Percentiles rank a stretch among this genome's conserved stretches.
Evolutionary conservation across 2,888 invertebrate species (phyloP).

Genomic region (Xiphydria camelus): DNA sequence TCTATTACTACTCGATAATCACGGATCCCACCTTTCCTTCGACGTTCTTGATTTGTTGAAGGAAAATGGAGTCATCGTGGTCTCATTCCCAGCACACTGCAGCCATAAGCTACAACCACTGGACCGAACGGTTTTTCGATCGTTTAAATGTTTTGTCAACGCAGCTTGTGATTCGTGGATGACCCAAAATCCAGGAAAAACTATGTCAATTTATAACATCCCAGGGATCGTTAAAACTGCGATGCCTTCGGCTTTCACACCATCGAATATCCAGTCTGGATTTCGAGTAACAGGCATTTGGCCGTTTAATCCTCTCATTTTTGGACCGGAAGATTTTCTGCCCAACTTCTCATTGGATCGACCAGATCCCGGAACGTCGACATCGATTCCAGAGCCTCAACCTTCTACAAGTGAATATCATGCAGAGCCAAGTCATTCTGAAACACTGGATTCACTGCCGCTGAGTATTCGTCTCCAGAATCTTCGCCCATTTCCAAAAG

Average conservation of each 20-base stretch:
- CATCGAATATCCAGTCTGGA: constrained; percentile 34
- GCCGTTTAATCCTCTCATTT: constrained; percentile 28
- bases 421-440: too few relatives aligned
- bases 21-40: constrained; percentile 33
- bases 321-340: constrained; percentile 27
- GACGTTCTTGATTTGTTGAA: constrained; percentile 35
- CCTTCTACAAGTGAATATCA: too few relatives aligned
- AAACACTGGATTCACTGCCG: too few relatives aligned
- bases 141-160: constrained; percentile 39
- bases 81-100: constrained; percentile 44
- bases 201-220: constrained; percentile 41
- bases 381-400: too few relatives aligned
- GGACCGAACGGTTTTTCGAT: constrained; percentile 39
- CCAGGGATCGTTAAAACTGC: constrained; percentile 23
- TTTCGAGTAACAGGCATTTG: constrained; percentile 28
- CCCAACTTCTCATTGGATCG: constrained; percentile 20
- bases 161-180: constrained; percentile 33
- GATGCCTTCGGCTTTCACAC: constrained; percentile 15
- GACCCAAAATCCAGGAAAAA: constrained; percentile 25
- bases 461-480: too few relatives aligned
- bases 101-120: constrained; percentile 46
- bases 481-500: too few relatives aligned
- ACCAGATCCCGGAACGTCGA: too few relatives aligned
- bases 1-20: constrained; percentile 40
- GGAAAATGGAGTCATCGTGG: constrained; percentile 37